Base-by-base conservation (phyloP, 1,140 invertebrate species). In the Adoxophyes honmai region DNA sequence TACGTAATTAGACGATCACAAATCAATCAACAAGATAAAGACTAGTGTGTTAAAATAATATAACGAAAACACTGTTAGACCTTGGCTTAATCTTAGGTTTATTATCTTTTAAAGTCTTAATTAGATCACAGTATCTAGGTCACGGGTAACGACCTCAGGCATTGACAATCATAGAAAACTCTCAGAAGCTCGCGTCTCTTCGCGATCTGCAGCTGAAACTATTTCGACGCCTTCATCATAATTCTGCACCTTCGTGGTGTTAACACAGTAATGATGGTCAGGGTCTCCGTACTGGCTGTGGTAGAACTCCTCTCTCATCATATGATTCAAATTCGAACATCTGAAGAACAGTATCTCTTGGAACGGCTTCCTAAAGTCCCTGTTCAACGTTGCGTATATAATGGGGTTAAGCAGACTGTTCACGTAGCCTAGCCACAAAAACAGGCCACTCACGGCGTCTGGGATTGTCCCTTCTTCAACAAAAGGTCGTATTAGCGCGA, bases 361-460 rank as follows among this genome's bases (percentile, higher is more conserved):
- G 88, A 98, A 98, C 5, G 97, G 97, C 71, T 96, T 95, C 53
- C 97, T 93, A 81, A 98, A 98, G 78, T 98, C 97, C 36, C 95
- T 91, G 73, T 98, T 98, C 16, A 98, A 90, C 3, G 96, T 97
- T 0, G 96, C 96, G 85, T 98, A 98, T 42, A 98, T 98, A 55
- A 98, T 94, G 0, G 97, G 98, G 81, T 99, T 99, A 35, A 97
- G 90, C 34, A 98, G 91, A 59, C 95, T 97, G 81, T 99, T 98
- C 59, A 97, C 94, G 83, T 98, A 99, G 59, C 97, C 97, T 54
- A 98, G 89, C 97, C 97, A 98, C 16, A 96, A 91, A 74, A 97
- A 88, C 68, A 94, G 63, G 35, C 91, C 86, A 70, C 93, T 92
- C 91, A 98, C 77, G 90, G 96, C 79, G 91, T 93, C 96, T 90